Conservation (phyloP, 2,888 invertebrate genomes). For the Heliconius aoede region DNA sequence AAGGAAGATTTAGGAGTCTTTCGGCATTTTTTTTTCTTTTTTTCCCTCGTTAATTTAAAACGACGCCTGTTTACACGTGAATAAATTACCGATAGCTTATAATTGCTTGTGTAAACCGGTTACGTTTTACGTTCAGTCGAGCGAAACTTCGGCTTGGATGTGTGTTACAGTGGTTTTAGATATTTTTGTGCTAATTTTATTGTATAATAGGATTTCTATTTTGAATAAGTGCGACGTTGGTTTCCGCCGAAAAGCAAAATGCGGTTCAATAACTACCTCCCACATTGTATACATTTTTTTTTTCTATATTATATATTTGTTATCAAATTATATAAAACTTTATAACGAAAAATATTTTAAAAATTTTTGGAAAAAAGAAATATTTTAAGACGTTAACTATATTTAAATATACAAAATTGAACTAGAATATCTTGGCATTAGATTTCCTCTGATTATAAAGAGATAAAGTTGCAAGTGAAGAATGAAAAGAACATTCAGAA, state of each 20-base stretch:
- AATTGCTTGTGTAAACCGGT: slow-evolving; percentile 52
- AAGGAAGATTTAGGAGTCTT: slow-evolving; percentile 21
- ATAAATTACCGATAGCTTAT: slow-evolving; percentile 52
- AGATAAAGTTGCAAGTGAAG: no score
- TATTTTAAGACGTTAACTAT: no score
- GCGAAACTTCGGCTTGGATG: slow-evolving; percentile 35
- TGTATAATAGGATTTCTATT: slow-evolving; percentile 9
- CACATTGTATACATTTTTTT: background rate
- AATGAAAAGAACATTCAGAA: no score
- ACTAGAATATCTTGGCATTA: no score
- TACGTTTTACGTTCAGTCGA: slow-evolving; percentile 45
- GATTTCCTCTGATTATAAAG: no score
- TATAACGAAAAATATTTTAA: no score
- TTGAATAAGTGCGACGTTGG: slow-evolving; percentile 1
- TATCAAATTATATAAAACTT: background rate
- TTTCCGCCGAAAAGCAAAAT: background rate
- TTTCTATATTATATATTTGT: background rate
- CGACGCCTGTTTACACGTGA: slow-evolving; percentile 53
- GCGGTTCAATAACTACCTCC: background rate
- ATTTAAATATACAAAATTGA: no score
- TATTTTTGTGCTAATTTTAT: slow-evolving; percentile 1
- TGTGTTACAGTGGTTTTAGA: slow-evolving; percentile 5
- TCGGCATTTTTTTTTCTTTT: slow-evolving; percentile 33
- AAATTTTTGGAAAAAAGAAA: no score
- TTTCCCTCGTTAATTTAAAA: slow-evolving; percentile 38